Evolutionary conservation across 2,888 invertebrate species (phyloP).

Genomic region (Neuroscelio doddi): DNA sequence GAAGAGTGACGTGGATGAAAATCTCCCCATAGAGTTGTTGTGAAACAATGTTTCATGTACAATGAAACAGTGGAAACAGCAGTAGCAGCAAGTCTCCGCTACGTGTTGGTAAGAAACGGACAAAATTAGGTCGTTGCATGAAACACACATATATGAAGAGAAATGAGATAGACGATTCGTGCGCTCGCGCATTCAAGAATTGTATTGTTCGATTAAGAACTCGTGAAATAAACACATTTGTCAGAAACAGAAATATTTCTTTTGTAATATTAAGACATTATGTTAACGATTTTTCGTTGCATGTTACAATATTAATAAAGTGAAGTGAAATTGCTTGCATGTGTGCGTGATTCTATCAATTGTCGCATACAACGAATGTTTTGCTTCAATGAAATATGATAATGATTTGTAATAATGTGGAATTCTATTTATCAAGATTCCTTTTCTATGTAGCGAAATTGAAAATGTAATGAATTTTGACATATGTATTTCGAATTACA

Average conservation of each 20-base stretch:
- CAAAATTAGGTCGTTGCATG: slow-evolving; percentile 31
- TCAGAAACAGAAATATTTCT: neutral
- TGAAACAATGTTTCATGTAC: neutral
- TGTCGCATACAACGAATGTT: too few relatives aligned
- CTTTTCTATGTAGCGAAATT: too few relatives aligned
- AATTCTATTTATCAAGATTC: too few relatives aligned
- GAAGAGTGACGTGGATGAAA: neutral
- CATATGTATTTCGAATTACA: too few relatives aligned
- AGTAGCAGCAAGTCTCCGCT: neutral
- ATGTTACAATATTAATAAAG: too few relatives aligned
- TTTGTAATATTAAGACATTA: too few relatives aligned
- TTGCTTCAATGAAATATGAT: too few relatives aligned
- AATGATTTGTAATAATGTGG: too few relatives aligned
- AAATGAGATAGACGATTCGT: neutral
- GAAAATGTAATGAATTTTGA: too few relatives aligned
- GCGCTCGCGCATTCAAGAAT: slow-evolving; percentile 18
- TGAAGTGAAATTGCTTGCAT: too few relatives aligned
- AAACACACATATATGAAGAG: neutral
- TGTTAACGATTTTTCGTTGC: too few relatives aligned
- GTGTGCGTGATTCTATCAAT: too few relatives aligned
- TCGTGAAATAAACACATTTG: slow-evolving; percentile 17
- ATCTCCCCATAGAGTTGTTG: neutral
- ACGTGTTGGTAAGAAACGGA: slow-evolving; percentile 23
- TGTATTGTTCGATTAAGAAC: slow-evolving; percentile 19
- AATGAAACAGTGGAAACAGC: neutral